Evolutionary conservation across 1,140 invertebrate genomes (phyloP), one percentile per base, ranked within the genome.

Genomic region (Catajapyx aquilonaris): DNA sequence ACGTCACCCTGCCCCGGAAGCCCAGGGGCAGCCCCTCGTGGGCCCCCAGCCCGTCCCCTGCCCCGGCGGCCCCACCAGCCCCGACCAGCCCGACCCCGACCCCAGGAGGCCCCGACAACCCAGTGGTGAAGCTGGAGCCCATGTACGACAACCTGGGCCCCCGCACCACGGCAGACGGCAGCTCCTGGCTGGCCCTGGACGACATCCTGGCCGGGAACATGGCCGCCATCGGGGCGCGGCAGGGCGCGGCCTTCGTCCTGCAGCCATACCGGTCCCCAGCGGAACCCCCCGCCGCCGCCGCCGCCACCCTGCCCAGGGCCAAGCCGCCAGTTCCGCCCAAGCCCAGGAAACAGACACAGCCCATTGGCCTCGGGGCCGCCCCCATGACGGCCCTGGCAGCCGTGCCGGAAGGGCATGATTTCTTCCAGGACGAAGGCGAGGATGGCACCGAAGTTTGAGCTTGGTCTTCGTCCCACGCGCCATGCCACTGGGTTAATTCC

Each of bases 381-480:
- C 64, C 62, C 30, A 59, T 53, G 45, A 68, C 65, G 10, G 33
- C n/a, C 31, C 16, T 20, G 7, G 16, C 16, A 11, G 64, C 34
- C 11, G 18, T 31, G 23, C 13, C 31, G 1, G 39, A 61, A 42
- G 76, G 77, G 20, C 52, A 81, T 30, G 81, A 80, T 46, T 76
- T 9, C 3, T 34, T 34, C 20, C 31, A 83, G 48, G 80, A 85
- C 49, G 79, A 85, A 56, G 76, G 76, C 9, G 79, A 83, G 49
- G 79, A 85, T 46, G 80, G 80, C 28, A 85, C 79, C 46, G 79
- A 83, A 64, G 79, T 85, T 60, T 81, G 55, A 62, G n/a, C n/a
- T n/a, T n/a, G n/a, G n/a, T n/a, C n/a, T n/a, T n/a, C n/a, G n/a
- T n/a, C n/a, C n/a, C n/a, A n/a, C n/a, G n/a, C n/a, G n/a, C n/a